Evolutionary conservation across 2,888 invertebrate genomes (phyloP).

Genomic region (Thalpophila matura): DNA sequence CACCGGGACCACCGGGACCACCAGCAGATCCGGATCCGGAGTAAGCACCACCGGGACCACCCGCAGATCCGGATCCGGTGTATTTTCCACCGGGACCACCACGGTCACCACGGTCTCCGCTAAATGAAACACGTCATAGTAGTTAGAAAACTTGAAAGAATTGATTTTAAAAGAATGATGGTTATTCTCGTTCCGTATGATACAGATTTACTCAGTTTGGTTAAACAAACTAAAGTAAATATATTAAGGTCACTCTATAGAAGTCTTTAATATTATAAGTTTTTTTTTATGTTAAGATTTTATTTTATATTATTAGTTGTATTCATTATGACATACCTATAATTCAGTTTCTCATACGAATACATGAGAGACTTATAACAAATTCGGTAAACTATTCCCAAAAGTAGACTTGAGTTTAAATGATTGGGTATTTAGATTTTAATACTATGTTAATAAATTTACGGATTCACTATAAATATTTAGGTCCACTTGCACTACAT

Average conservation of each 20-base stretch:
- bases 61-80: slow-evolving; percentile 69
- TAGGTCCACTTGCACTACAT: no score
- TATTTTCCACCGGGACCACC: slow-evolving; percentile 70
- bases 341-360: neutral
- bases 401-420: neutral
- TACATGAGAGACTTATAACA: neutral
- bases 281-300: no score
- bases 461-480: slow-evolving; percentile 1
- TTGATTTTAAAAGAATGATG: no score
- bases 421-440: neutral
- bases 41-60: slow-evolving; percentile 70
- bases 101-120: slow-evolving; percentile 83
- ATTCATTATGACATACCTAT: neutral
- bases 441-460: neutral
- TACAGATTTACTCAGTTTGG: no score
- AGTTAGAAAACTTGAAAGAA: neutral
- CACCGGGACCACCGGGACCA: slow-evolving; percentile 70
- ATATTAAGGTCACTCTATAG: no score
- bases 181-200: no score
- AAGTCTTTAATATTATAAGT: no score
- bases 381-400: neutral
- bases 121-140: slow-evolving; percentile 47
- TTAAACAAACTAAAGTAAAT: no score
- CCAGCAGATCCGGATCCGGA: slow-evolving; percentile 62
- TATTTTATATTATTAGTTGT: no score